Evolutionary conservation across 2,888 invertebrate genomes (phyloP), one percentile per base, ranked within the genome.

Genomic region (Acleris laterana): DNA sequence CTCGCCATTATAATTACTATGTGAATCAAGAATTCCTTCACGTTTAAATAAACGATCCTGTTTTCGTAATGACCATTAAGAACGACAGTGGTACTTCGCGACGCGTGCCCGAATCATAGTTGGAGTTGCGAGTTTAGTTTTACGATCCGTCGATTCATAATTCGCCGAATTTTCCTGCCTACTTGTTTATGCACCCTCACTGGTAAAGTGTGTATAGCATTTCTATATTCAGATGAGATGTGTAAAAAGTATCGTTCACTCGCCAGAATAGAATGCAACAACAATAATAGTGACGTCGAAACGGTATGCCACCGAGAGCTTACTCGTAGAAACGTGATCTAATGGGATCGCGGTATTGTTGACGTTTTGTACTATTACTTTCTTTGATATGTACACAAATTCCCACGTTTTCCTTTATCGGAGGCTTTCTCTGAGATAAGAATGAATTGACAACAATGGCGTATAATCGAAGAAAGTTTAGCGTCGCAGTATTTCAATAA

Each of bases 391-490:
- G 60, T 67, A 76, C 78, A 76, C 62, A 69, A 72, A 78, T 81
- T 92, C 91, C 87, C 91, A 92, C 91, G 91, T 89, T 91, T 90
- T 90, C 86, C 87, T 86, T 81, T 82, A 89, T 89, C 80, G 81
- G 77, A 82, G 77, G 87, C 89, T 89, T 90, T 90, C 90, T 85
- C 86, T 82, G 77, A 82, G 84, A 87, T 88, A 88, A 88, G 79
- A 88, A 84, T 79, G 78, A 82, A 87, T 81, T 80, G 79, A 80
- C 82, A 80, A 82, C 85, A 83, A 87, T 81, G 73, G 78, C 74
- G 78, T 76, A 78, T 81, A 80, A 82, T 80, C 77, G 78, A 84
- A 77, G 83, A 85, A 86, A 85, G 82, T 85, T 76, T 75, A 71
- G 67, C 69, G 61, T 53, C 61, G 50, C 57, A 66, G 61, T 56